phyloP scores from a whole-genome alignment of 2,888 invertebrate genomes.

The Hypselothyrea guttata region DNA sequence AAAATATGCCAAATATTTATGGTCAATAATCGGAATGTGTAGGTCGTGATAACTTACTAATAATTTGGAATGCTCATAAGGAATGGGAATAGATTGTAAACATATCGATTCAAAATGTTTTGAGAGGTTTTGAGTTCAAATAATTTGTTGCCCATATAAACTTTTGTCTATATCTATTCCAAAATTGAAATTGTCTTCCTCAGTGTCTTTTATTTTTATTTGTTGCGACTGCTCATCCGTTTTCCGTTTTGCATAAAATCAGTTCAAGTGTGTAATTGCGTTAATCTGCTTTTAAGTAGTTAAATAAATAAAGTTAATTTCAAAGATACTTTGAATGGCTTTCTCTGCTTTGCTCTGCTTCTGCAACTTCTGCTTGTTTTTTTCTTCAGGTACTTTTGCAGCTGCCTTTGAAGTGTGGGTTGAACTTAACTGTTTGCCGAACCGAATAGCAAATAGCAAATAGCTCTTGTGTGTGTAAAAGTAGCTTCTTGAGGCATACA shows the following conservation, averaged over 20 bases:
- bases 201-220: no score
- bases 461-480: slow-evolving; percentile 35
- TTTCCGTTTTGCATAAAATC: slow-evolving; percentile 66
- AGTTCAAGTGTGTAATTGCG: slow-evolving; percentile 81
- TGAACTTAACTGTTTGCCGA: slow-evolving; percentile 28
- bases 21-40: no score
- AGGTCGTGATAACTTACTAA: no score
- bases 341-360: no score
- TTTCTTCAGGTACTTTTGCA: slow-evolving; percentile 8
- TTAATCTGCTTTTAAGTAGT: slow-evolving; percentile 81
- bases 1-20: no score
- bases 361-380: background rate
- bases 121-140: no score
- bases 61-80: no score
- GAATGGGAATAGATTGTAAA: no score
- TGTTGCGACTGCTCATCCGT: slow-evolving; percentile 2
- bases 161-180: no score
- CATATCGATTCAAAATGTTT: no score
- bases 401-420: slow-evolving; percentile 61
- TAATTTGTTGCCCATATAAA: no score
- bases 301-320: slow-evolving; percentile 82
- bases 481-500: slow-evolving; percentile 38
- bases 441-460: slow-evolving; percentile 43
- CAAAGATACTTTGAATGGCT: slow-evolving; percentile 63
- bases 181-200: no score